Conservation (phyloP, 2,888 invertebrate species). For the Thumatha senex region DNA sequence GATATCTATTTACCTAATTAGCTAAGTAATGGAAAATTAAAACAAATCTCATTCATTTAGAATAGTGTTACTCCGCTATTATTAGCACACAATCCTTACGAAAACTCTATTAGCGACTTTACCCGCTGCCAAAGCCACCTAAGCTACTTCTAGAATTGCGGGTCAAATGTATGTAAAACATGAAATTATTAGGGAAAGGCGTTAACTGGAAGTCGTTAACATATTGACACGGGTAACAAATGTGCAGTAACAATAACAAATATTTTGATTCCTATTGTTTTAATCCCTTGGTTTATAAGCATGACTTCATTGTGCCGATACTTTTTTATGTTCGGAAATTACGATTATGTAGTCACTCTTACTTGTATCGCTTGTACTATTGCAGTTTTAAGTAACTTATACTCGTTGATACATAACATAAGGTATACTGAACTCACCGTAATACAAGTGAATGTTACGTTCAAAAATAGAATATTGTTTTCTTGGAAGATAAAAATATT, state of each 20-base stretch:
- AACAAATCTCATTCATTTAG: no score
- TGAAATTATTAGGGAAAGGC: conserved; percentile 43
- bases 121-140: conserved; percentile 18
- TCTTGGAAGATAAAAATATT: no score
- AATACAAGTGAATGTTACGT: no score
- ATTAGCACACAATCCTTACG: neutral
- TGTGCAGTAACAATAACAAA: conserved; percentile 52
- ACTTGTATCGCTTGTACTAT: neutral
- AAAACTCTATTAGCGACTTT: neutral
- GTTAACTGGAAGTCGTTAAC: conserved; percentile 40
- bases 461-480: no score
- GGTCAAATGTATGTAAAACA: conserved; percentile 39
- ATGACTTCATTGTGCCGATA: conserved; percentile 49
- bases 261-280: conserved; percentile 42
- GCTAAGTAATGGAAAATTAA: no score
- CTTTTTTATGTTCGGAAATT: conserved; percentile 17
- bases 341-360: conserved; percentile 7
- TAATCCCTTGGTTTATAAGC: conserved; percentile 50
- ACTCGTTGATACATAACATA: neutral
- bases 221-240: conserved; percentile 50
- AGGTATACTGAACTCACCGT: neutral
- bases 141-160: conserved; percentile 16
- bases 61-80: no score
- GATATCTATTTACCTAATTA: no score
- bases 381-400: neutral